phyloP scores from a whole-genome alignment of 1,140 invertebrate genomes.

The Ostrea edulis region DNA sequence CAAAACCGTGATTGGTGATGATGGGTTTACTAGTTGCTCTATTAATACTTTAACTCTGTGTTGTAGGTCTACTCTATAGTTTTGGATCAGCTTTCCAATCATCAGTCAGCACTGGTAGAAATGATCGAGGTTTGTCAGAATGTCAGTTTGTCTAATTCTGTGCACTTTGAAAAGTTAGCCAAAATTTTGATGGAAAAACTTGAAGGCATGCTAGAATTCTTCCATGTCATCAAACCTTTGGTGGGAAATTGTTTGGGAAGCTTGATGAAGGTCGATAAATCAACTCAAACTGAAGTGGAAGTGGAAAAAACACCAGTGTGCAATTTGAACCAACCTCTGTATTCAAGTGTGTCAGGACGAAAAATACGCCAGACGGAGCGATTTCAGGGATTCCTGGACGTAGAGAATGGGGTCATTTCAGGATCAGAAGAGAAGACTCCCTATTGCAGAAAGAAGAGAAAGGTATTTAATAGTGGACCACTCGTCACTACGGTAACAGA shows the following conservation, averaged over 20 bases:
- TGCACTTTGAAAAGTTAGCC: background rate
- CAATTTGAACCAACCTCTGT: background rate
- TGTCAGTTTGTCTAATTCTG: no score
- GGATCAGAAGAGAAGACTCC: background rate
- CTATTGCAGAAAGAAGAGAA: background rate
- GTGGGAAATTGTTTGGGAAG: background rate
- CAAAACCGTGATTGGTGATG: no score
- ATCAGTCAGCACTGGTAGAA: background rate
- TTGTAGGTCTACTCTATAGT: conserved; percentile 29
- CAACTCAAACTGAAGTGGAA: background rate
- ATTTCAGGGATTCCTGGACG: background rate
- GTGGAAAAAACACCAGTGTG: no score
- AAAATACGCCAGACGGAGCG: conserved; percentile 2
- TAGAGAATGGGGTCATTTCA: background rate
- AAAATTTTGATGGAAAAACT: conserved; percentile 35
- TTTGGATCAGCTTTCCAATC: background rate
- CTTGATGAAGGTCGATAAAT: background rate
- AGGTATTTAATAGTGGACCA: background rate
- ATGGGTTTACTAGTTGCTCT: no score
- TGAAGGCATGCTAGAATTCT: background rate
- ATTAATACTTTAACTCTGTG: background rate
- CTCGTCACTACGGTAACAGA: background rate
- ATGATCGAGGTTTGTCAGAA: background rate
- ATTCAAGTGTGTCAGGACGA: conserved; percentile 13
- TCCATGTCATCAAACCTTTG: background rate